These are phyloP conservation scores for Sebastes fasciatus DNA, from an alignment of 2,113 vertebrate species.

Conservation along the genomic window DNA sequence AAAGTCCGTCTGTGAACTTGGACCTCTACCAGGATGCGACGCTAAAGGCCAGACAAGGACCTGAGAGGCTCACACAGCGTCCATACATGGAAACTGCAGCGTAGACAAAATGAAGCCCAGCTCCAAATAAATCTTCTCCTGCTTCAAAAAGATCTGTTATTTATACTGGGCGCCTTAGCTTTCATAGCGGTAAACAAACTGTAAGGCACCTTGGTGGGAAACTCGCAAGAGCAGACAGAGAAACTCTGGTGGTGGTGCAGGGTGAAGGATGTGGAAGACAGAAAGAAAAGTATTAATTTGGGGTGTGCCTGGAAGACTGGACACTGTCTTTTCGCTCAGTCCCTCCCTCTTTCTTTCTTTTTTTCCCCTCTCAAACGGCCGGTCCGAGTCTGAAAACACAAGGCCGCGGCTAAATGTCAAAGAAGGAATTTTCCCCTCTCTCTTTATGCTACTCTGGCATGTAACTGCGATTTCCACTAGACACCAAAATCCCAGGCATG, in stretches of 20 bases:
- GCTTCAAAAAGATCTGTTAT: constrained; percentile 25
- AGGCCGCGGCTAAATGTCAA: constrained; percentile 72
- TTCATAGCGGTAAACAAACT: constrained; percentile 54
- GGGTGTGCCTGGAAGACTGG: constrained; percentile 63
- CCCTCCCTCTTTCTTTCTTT: constrained; percentile 14
- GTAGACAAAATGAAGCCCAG: background rate
- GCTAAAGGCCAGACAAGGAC: constrained; percentile 19
- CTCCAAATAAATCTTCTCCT: constrained; percentile 40
- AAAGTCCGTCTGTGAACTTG: constrained; percentile 16
- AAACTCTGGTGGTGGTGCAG: constrained; percentile 25
- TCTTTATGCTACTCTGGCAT: constrained; percentile 67
- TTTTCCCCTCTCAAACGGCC: constrained; percentile 28
- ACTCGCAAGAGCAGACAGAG: constrained; percentile 30
- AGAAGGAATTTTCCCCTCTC: constrained; percentile 62
- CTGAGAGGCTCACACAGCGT: constrained; percentile 5
- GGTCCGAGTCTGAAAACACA: constrained; percentile 49
- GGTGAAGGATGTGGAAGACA: constrained; percentile 41
- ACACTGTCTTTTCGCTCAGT: constrained; percentile 44
- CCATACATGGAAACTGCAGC: constrained; percentile 19
- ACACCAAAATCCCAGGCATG: constrained; percentile 68
- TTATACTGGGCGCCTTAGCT: constrained; percentile 22
- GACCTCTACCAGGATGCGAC: constrained; percentile 40
- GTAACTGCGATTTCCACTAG: constrained; percentile 62
- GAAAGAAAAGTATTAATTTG: constrained; percentile 64
- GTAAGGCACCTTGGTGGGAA: constrained; percentile 37